Evolutionary conservation across 2,113 vertebrate genomes (phyloP), one percentile per base, ranked within the genome.

Genomic region (Nannobrachium achirus): DNA sequence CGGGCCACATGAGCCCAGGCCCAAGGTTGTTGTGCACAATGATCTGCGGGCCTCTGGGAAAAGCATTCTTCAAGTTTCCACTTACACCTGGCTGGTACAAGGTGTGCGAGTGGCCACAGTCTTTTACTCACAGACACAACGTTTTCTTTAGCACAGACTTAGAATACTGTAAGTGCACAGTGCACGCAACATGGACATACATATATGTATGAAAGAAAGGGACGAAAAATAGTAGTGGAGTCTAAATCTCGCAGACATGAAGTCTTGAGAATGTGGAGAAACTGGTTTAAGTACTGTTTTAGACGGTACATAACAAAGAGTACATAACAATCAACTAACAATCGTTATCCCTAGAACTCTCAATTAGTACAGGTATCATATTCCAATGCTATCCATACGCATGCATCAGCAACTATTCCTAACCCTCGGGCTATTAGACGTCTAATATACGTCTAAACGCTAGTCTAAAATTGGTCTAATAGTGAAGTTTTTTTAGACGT

Each of bases 31-130:
- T 16, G 41, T 13, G 46, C 20, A 50, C 11, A 44, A 57, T 39
- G 66, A 76, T 73, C 67, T 49, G 55, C 59, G 68, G 56, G 20
- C 53, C 11, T 3, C 18, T 10, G 11, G 42, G 49, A 48, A 25
- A 59, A 20, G 61, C 66, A 60, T 65, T 56, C 10, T 2, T 44
- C 1, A 20, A 67, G 56, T 41, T 10, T 78, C 55, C 71, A 59
- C 72, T 80, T 46, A 66, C 84, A 87, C 81, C 78, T 71, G n/a
- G 76, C 84, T 55, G 53, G 48, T 53, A 80, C 73, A 82, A 85
- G 83, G 75, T 83, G 82, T 56, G 39, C 40, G 68, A 53, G 19
- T 75, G 73, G 10, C 7, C 20, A 42, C 2, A 3, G 41, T 63
- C 59, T 80, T 75, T 76, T 55, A 59, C 56, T 68, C 45, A 59